These are phyloP conservation scores for Ondatra zibethicus DNA, from an alignment of 2,113 vertebrate genomes.

Conservation along the genomic window DNA sequence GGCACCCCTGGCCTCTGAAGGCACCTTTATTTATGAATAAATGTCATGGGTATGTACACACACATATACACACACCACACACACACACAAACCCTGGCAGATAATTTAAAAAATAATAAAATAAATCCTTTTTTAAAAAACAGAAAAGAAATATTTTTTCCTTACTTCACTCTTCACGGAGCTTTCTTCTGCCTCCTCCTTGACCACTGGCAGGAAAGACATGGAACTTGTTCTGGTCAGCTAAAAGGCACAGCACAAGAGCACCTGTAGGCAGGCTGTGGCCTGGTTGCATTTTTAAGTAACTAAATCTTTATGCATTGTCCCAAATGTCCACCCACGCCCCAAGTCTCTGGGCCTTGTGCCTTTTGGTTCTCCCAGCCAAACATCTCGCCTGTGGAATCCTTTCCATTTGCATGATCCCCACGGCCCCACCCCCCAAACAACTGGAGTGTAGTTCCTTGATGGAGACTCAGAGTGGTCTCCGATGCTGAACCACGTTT, in stretches of 20 bases:
- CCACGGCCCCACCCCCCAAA: not conserved
- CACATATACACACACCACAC: no score
- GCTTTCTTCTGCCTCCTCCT: slow-evolving; percentile 87
- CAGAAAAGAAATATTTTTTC: slow-evolving; percentile 35
- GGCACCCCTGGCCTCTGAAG: not conserved
- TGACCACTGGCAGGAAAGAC: slow-evolving; percentile 84
- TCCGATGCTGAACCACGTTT: not conserved
- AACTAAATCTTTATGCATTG: slow-evolving; percentile 28
- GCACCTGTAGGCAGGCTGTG: not conserved
- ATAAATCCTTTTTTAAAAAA: not conserved
- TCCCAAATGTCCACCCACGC: not conserved
- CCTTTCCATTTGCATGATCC: no score
- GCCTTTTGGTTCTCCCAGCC: not conserved
- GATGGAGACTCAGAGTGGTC: not conserved
- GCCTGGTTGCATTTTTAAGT: not conserved
- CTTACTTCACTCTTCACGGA: slow-evolving; percentile 84
- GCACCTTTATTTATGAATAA: not conserved
- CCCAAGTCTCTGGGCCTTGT: not conserved
- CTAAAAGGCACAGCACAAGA: slow-evolving; percentile 78
- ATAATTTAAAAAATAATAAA: not conserved
- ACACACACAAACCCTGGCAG: no score
- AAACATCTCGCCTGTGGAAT: not conserved
- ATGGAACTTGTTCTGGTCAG: slow-evolving; percentile 80
- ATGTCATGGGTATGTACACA: not conserved
- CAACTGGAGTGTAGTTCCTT: not conserved